phyloP scores from a whole-genome alignment of 1,140 invertebrate species.

The Drosophila suzukii region DNA sequence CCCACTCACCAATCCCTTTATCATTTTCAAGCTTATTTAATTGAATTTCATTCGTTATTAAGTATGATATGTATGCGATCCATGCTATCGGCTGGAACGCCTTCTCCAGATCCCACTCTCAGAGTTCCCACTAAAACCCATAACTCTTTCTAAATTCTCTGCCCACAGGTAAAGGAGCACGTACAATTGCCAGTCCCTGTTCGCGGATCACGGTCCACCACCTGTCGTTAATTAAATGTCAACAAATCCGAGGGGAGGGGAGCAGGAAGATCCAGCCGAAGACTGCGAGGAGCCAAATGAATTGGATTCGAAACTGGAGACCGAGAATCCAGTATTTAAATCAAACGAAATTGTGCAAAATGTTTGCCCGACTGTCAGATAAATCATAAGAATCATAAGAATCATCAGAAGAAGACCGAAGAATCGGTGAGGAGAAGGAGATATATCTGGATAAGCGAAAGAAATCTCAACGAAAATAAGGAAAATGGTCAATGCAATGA shows the following conservation, averaged over 20 bases:
- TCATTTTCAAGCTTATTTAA: not conserved
- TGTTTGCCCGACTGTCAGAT: slow-evolving; percentile 65
- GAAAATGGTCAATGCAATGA: slow-evolving; percentile 81
- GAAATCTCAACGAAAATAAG: slow-evolving; percentile 9
- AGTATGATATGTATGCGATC: slow-evolving; percentile 1
- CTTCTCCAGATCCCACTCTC: not conserved
- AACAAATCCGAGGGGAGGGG: slow-evolving; percentile 50
- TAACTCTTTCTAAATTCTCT: slow-evolving; percentile 38
- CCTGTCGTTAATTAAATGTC: slow-evolving; percentile 80
- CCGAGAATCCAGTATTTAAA: not conserved
- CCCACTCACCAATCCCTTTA: not conserved
- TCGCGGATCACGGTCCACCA: slow-evolving; percentile 38
- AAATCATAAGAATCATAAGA: slow-evolving; percentile 55
- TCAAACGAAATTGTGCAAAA: slow-evolving; percentile 65
- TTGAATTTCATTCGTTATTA: not conserved
- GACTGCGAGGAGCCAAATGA: slow-evolving; percentile 14
- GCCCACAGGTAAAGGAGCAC: slow-evolving; percentile 37
- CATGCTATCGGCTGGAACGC: slow-evolving; percentile 5
- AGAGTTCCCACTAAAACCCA: slow-evolving; percentile 2
- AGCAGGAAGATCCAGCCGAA: slow-evolving; percentile 32
- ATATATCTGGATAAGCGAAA: not conserved
- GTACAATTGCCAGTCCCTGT: not conserved
- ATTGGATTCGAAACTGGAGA: slow-evolving; percentile 4
- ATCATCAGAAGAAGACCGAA: not conserved
- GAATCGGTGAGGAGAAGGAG: not conserved